Evolutionary conservation across 1,140 invertebrate species (phyloP), one percentile per base, ranked within the genome.

Genomic region (Macrocentrus cingulum): DNA sequence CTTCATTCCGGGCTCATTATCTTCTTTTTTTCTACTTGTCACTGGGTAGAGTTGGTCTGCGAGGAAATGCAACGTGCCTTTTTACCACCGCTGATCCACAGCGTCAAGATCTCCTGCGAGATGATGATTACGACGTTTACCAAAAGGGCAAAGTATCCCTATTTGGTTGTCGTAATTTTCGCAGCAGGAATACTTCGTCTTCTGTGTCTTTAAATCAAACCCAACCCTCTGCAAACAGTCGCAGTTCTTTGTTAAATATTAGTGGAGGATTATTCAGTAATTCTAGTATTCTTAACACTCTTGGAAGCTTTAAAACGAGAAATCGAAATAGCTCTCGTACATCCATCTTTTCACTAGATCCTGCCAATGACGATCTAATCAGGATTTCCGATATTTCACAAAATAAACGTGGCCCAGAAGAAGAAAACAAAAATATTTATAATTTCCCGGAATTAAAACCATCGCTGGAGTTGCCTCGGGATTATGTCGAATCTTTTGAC

Each of bases 111-210:
- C 70, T 67, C 71, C 74, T 55, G 69, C 74, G 19, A 67, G 82
- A 87, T 69, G 73, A 81, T 16, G 84, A 87, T 69, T 87, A 81
- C 62, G 85, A 87, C 71, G 72, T 86, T 15, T 87, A 85, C 64
- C 67, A 81, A n/a, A 71, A 76, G 46, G 62, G 41, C 1, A 60
- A 64, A 20, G 57, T 59, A 23, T 67, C 66, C 1, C 61, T 67
- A 0, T 2, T 58, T 7, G 51, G 58, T 11, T 53, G 61, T 44
- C 19, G 51, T 60, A 53, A n/a, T n/a, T n/a, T n/a, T n/a, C n/a
- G 32, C 42, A 15, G 20, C 15, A 3, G 32, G n/a, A 3, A 20
- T 55, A 8, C 8, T 8, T 8, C 48, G 57, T 2, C 61, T 39
- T 20, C 48, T 48, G 2, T 5, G 36, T 53, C 44, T 7, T 18